These are phyloP conservation scores for Anastatus disparis DNA, from an alignment of 1,140 invertebrate species.

Conservation along the genomic window DNA sequence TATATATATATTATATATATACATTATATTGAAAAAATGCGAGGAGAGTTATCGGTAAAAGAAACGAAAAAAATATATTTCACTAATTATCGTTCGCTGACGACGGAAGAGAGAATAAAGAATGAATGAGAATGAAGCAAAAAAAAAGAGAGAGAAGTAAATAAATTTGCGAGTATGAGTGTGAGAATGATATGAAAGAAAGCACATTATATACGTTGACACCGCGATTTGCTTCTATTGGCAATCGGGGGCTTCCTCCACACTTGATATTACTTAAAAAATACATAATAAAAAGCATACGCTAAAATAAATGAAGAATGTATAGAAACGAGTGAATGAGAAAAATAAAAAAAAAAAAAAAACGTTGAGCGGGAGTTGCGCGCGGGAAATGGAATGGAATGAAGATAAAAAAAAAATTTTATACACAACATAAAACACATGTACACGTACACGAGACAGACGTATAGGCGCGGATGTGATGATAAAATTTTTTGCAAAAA, in stretches of 20 bases:
- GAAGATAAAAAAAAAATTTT: too few species aligned
- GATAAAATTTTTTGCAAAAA: too few species aligned
- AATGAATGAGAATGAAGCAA: too few species aligned
- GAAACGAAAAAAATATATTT: neutral
- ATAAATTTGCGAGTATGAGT: slow-evolving; percentile 3
- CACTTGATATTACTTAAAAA: slow-evolving; percentile 14
- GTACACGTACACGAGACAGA: slow-evolving; percentile 37
- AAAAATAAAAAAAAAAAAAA: slow-evolving; percentile 45
- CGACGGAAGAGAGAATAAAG: too few species aligned
- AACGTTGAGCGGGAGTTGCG: too few species aligned
- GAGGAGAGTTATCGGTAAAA: neutral
- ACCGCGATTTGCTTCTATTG: slow-evolving; percentile 45
- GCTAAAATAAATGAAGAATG: neutral
- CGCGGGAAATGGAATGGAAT: neutral
- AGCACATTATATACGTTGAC: slow-evolving; percentile 46
- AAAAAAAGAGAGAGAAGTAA: neutral
- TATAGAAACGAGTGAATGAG: slow-evolving; percentile 43
- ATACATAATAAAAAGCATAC: slow-evolving; percentile 3
- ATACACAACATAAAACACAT: neutral
- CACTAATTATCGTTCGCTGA: slow-evolving; percentile 28
- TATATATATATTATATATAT: slow-evolving; percentile 12
- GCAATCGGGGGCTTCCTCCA: slow-evolving; percentile 49
- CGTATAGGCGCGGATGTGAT: slow-evolving; percentile 18
- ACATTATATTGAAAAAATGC: neutral
- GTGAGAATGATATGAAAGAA: slow-evolving; percentile 16